Base-by-base conservation (phyloP, 1,140 invertebrate species). In the Colletes gigas region DNA sequence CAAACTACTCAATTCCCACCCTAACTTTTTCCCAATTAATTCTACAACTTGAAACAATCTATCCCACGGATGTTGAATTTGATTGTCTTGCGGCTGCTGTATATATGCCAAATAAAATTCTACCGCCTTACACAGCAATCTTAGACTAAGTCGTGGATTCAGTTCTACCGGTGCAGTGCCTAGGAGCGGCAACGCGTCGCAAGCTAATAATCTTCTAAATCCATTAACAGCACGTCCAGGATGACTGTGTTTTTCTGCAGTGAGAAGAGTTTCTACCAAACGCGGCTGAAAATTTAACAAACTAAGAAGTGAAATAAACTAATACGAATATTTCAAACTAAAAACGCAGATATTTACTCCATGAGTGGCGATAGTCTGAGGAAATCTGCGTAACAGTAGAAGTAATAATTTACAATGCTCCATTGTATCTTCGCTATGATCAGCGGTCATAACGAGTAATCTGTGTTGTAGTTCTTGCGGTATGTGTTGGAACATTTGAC, bases 381-480 rank as follows among this genome's bases (percentile, higher is more conserved):
- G 97, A 94, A 98, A 98, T 88, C 96, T 95, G 86, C 96, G 96
- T 65, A 98, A 93, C 69, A 98, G 94, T 59, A 98, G 90, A 47
- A 98, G 94, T 62, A 97, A 93, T 65, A 98, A 92, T 84, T 96
- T 95, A 90, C 97, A 98, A 91, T 98, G 97, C 89, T 98, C 97
- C 94, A 98, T 96, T 41, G 96, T 97, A 90, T 98, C 97, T 91
- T 97, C 96, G 88, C 97, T 97, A 78, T 97, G 96, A 92, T 98
- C 97, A 39, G 97, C 97, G 79, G 97, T 97, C 81, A 96, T 95
- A 77, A 97, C 93, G 15, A 98, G 93, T 71, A 97, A 93, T 75
- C 95, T 95, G 81, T 97, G 95, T 89, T 97, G 97, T 21, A 97
- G 95, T 84, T 97, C 96, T 86, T 95, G 94, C 30, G 94, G 93